Evolutionary conservation across 1,140 invertebrate species (phyloP).

Genomic region (Akabosia matsudoensis): DNA sequence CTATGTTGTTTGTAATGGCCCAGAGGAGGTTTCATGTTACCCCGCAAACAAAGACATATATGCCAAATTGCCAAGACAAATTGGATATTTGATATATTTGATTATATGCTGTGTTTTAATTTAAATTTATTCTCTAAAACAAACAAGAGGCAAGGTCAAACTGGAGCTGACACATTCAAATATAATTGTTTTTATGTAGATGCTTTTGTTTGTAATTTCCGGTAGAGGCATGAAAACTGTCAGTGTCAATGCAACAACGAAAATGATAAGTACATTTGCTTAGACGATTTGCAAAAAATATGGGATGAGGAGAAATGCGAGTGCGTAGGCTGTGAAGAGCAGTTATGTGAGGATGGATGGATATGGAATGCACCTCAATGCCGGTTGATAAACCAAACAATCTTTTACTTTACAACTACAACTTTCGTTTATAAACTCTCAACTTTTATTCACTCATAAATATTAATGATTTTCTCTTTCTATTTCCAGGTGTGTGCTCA

Average conservation of each 20-base stretch:
- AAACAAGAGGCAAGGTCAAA: no score
- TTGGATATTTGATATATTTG: background rate
- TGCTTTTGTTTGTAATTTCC: background rate
- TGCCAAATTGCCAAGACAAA: background rate
- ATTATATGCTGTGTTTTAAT: background rate
- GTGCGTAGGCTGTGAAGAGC: conserved; percentile 5
- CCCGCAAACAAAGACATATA: no score
- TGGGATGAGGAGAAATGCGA: conserved; percentile 27
- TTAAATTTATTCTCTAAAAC: background rate
- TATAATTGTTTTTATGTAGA: background rate
- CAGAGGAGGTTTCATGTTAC: no score
- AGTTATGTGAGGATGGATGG: conserved; percentile 8
- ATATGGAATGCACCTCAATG: conserved; percentile 10
- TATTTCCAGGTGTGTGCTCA: background rate
- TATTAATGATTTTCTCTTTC: background rate
- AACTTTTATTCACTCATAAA: no score
- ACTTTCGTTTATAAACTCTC: no score
- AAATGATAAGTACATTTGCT: background rate
- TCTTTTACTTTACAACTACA: no score
- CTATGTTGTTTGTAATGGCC: no score
- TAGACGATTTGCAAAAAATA: background rate
- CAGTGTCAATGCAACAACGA: background rate
- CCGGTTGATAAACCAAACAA: no score
- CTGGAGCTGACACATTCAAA: no score
- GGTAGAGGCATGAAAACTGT: background rate